phyloP scores from a whole-genome alignment of 2,113 vertebrate genomes.

The Elaphurus davidianus region DNA sequence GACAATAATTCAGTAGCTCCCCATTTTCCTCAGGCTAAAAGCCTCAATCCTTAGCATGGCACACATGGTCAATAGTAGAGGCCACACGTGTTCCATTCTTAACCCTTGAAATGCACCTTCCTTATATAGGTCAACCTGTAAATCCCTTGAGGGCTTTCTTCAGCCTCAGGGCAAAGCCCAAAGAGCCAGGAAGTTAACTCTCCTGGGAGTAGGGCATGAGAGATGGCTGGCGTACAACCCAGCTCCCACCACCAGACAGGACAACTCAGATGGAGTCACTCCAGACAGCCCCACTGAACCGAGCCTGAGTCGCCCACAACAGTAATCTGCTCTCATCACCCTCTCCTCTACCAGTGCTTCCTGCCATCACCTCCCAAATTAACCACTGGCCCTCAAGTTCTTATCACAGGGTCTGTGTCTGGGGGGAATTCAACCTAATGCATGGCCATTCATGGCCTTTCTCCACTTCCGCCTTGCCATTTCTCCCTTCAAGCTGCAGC shows the following conservation, averaged over 20 bases:
- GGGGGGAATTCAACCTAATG: neutral
- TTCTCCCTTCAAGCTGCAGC: neutral
- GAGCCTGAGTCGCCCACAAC: neutral
- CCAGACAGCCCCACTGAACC: neutral
- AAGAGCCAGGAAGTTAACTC: neutral
- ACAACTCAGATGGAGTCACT: neutral
- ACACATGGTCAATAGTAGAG: neutral
- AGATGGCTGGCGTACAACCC: neutral
- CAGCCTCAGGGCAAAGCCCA: neutral
- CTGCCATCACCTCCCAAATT: neutral
- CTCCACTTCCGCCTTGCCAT: neutral
- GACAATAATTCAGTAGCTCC: neutral
- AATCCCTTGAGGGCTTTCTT: neutral
- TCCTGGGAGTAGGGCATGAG: neutral
- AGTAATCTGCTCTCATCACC: neutral
- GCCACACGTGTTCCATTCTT: neutral
- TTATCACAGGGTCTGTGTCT: neutral
- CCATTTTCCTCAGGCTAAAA: neutral
- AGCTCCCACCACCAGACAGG: neutral
- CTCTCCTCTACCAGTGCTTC: neutral
- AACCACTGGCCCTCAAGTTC: neutral
- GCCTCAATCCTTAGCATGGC: neutral
- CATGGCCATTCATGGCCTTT: neutral
- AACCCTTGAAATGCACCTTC: neutral
- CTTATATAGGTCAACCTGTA: neutral